Evolutionary conservation across 2,797 vertebrate genomes (phyloP).

Genomic region (Centropyge bicolor): DNA sequence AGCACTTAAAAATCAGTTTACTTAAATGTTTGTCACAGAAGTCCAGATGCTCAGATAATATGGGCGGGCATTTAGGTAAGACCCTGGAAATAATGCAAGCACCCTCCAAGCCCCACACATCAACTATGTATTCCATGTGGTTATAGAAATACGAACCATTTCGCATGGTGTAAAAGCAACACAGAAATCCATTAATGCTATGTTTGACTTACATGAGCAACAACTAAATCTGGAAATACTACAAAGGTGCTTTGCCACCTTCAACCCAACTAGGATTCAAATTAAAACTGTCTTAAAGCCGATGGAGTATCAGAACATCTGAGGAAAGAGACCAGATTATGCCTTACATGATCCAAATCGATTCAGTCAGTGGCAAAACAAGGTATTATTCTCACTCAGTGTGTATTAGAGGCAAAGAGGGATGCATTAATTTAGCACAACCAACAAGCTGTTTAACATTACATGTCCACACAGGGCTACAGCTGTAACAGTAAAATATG

Average conservation of each 20-base stretch:
- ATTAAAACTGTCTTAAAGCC: background rate
- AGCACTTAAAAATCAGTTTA: no score
- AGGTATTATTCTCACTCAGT: background rate
- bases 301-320: background rate
- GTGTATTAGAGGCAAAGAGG: background rate
- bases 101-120: constrained; percentile 8
- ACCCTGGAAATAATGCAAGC: background rate
- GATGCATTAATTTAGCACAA: background rate
- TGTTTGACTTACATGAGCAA: constrained; percentile 9
- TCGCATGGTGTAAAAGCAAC: constrained; percentile 15
- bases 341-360: background rate
- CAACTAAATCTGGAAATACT: constrained; percentile 10
- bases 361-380: background rate
- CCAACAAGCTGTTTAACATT: background rate
- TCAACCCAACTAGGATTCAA: background rate
- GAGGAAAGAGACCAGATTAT: background rate
- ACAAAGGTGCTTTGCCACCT: background rate
- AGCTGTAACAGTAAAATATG: background rate
- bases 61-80: background rate
- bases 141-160: constrained; percentile 39
- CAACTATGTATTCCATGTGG: constrained; percentile 1
- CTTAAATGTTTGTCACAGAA: background rate
- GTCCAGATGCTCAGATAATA: background rate
- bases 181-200: constrained; percentile 20
- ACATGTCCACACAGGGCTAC: background rate